Conservation (phyloP, 2,888 invertebrate species). For the Sisyra terminalis region DNA sequence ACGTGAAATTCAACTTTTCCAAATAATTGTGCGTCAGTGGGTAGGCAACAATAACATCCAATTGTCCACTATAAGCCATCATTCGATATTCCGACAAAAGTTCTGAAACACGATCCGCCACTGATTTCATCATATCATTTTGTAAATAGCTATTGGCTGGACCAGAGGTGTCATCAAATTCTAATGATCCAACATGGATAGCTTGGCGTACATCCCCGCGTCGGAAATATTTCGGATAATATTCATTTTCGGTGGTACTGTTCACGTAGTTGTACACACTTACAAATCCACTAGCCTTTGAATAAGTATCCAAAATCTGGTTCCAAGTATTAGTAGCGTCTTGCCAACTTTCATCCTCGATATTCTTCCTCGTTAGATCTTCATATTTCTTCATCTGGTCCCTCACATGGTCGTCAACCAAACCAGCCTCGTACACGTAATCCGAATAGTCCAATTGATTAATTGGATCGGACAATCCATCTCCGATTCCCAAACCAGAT, state of each 20-base stretch:
- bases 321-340: slow-evolving; percentile 61
- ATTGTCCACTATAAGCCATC: slow-evolving; percentile 75
- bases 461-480: slow-evolving; percentile 62
- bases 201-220: slow-evolving; percentile 43
- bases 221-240: slow-evolving; percentile 58
- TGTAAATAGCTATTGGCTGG: slow-evolving; percentile 53
- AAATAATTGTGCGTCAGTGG: slow-evolving; percentile 70
- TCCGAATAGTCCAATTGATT: slow-evolving; percentile 63
- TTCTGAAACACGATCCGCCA: slow-evolving; percentile 53
- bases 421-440: slow-evolving; percentile 62
- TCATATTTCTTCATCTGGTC: slow-evolving; percentile 43
- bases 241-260: slow-evolving; percentile 58
- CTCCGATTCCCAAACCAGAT: slow-evolving; percentile 58
- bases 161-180: slow-evolving; percentile 42
- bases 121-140: slow-evolving; percentile 66
- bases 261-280: slow-evolving; percentile 41
- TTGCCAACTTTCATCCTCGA: slow-evolving; percentile 42
- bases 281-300: slow-evolving; percentile 48
- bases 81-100: slow-evolving; percentile 50
- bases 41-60: slow-evolving; percentile 83
- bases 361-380: slow-evolving; percentile 36
- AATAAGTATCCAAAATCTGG: slow-evolving; percentile 44
- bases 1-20: slow-evolving; percentile 49
- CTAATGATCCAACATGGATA: slow-evolving; percentile 70
- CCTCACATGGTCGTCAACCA: slow-evolving; percentile 46